Percentiles rank a stretch among this genome's conserved stretches.
These are phyloP conservation scores for Epistrophella euchroma DNA, from an alignment of 2,888 invertebrate genomes.

Conservation along the genomic window DNA sequence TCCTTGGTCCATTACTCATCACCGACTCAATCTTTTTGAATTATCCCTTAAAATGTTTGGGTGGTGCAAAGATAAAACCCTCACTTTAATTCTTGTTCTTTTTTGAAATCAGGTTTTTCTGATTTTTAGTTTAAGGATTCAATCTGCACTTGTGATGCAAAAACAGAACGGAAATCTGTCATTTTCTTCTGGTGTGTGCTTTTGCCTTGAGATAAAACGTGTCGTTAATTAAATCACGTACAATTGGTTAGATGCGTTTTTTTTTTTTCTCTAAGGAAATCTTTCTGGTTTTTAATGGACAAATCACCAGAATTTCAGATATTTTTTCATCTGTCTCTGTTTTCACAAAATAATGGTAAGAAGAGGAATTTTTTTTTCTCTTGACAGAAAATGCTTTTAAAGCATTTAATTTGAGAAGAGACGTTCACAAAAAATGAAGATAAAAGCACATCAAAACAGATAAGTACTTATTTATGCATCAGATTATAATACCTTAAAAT, in stretches of 20 bases:
- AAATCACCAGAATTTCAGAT: neutral
- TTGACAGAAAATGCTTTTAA: neutral
- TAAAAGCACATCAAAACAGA: no score
- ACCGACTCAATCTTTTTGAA: neutral
- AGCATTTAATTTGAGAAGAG: neutral
- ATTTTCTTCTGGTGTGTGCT: slow-evolving; percentile 4
- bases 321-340: neutral
- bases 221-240: slow-evolving; percentile 72
- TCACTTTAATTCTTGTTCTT: slow-evolving; percentile 4
- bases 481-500: no score
- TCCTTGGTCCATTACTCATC: slow-evolving; percentile 21
- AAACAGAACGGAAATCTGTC: slow-evolving; percentile 18
- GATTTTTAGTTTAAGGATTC: slow-evolving; percentile 23
- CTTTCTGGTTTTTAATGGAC: slow-evolving; percentile 8
- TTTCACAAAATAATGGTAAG: neutral
- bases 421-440: neutral
- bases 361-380: neutral
- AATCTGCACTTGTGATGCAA: slow-evolving; percentile 34
- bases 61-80: slow-evolving; percentile 16
- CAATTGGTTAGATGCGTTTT: slow-evolving; percentile 28
- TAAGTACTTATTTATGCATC: no score
- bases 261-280: neutral
- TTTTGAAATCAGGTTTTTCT: slow-evolving; percentile 3
- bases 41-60: neutral
- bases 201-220: slow-evolving; percentile 36